Percentiles rank a stretch among this genome's conserved stretches.
phyloP scores from a whole-genome alignment of 2,113 vertebrate genomes.

The Pachyramphus minor region DNA sequence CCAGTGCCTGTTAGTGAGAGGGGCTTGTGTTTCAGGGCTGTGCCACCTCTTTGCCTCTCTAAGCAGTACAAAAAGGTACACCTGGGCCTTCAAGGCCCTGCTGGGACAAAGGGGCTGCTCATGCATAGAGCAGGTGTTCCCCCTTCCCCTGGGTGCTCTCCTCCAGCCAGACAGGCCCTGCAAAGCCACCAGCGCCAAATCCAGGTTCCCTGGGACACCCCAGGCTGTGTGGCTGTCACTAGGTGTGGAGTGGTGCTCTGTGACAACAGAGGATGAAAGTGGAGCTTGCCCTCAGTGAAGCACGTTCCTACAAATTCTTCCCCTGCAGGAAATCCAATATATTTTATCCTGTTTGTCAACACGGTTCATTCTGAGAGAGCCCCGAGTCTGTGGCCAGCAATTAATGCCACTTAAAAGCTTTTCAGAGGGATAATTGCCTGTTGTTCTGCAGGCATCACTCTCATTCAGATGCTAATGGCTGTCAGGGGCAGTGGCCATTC shows the following conservation, averaged over 20 bases:
- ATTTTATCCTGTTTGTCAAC: constrained; percentile 54
- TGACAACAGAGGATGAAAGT: background rate
- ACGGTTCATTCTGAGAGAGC: background rate
- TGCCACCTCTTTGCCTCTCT: background rate
- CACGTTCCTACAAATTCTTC: background rate
- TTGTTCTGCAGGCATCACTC: constrained; percentile 51
- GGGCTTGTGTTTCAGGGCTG: background rate
- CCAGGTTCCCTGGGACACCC: background rate
- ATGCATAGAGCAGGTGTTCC: background rate
- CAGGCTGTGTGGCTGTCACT: background rate
- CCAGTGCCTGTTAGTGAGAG: background rate
- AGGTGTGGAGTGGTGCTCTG: background rate
- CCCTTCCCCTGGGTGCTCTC: background rate
- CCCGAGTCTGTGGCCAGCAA: constrained; percentile 23
- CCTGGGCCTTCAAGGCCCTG: background rate
- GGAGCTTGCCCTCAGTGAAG: background rate
- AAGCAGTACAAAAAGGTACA: background rate
- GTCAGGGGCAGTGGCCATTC: constrained; percentile 46
- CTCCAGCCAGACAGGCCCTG: background rate
- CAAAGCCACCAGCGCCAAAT: background rate
- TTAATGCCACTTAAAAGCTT: constrained; percentile 69
- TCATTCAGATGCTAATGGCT: constrained; percentile 62
- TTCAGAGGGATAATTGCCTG: constrained; percentile 60
- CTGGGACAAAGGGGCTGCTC: background rate
- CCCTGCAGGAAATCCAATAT: background rate